Evolutionary conservation across 2,888 invertebrate species (phyloP).

Genomic region (Orthosia incerta): DNA sequence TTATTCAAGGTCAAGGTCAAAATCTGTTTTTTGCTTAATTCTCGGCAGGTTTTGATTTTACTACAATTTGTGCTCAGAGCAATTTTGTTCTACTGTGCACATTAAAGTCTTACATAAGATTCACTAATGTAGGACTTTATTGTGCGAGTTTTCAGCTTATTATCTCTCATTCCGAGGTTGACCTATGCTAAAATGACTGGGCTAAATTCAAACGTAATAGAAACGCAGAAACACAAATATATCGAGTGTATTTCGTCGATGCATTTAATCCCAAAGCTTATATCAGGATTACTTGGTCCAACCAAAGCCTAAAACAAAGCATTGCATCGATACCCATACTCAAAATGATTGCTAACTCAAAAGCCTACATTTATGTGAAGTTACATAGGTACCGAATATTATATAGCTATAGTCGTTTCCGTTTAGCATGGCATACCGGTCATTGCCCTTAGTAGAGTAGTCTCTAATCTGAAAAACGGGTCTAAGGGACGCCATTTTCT

Average conservation of each 20-base stretch:
- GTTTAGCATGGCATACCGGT: background rate
- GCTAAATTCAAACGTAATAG: background rate
- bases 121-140: too few species aligned
- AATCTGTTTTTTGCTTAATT: too few species aligned
- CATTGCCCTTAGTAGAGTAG: background rate
- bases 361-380: slow-evolving; percentile 27
- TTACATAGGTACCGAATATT: slow-evolving; percentile 11
- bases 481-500: too few species aligned
- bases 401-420: background rate
- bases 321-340: slow-evolving; percentile 24
- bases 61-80: too few species aligned
- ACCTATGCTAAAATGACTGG: too few species aligned
- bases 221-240: background rate
- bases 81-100: too few species aligned
- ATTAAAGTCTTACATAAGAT: too few species aligned
- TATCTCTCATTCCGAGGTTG: too few species aligned
- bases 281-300: background rate
- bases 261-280: slow-evolving; percentile 9
- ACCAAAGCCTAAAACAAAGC: slow-evolving; percentile 14
- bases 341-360: slow-evolving; percentile 8
- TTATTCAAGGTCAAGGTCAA: too few species aligned
- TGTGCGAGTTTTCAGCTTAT: too few species aligned
- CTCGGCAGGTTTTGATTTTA: too few species aligned
- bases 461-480: too few species aligned
- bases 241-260: slow-evolving; percentile 9